phyloP scores from a whole-genome alignment of 2,888 invertebrate species.

The Salticus scenicus region DNA sequence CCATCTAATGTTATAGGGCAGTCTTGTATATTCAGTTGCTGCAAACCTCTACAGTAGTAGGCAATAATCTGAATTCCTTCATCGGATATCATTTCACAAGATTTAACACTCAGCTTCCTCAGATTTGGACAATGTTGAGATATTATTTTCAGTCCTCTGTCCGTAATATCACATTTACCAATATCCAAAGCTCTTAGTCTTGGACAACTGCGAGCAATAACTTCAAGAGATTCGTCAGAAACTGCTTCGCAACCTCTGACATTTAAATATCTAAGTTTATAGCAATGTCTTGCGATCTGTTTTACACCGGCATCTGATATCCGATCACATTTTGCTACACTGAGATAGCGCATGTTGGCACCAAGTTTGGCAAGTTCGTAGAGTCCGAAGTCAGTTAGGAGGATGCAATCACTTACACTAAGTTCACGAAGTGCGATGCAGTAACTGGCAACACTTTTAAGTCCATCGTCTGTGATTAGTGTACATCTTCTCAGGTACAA shows the following conservation, averaged over 20 bases:
- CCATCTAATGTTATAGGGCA: conserved; percentile 89
- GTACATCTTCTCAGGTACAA: conserved; percentile 91
- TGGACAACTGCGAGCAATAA: conserved; percentile 89
- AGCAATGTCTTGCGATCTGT: conserved; percentile 90
- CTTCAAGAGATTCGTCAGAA: conserved; percentile 91
- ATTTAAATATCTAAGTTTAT: conserved; percentile 89
- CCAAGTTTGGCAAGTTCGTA: conserved; percentile 91
- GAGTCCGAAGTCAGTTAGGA: conserved; percentile 87
- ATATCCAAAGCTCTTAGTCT: conserved; percentile 90
- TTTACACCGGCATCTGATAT: conserved; percentile 89
- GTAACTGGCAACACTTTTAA: conserved; percentile 93
- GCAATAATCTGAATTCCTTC: conserved; percentile 91
- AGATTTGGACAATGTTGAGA: conserved; percentile 87
- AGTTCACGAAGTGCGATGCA: conserved; percentile 89
- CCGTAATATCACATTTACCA: conserved; percentile 95
- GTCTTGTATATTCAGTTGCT: conserved; percentile 94
- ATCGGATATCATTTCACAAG: conserved; percentile 93
- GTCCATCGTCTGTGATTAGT: conserved; percentile 91
- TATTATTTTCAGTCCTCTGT: conserved; percentile 81
- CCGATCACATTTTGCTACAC: conserved; percentile 94
- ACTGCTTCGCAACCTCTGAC: conserved; percentile 94
- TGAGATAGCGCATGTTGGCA: conserved; percentile 92
- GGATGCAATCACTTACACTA: conserved; percentile 87
- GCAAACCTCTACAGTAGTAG: conserved; percentile 90
- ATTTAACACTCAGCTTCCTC: conserved; percentile 78